Percentiles rank a stretch among this genome's conserved stretches.
These are phyloP conservation scores for Mamestra configurata DNA, from an alignment of 1,140 invertebrate species.

Conservation along the genomic window DNA sequence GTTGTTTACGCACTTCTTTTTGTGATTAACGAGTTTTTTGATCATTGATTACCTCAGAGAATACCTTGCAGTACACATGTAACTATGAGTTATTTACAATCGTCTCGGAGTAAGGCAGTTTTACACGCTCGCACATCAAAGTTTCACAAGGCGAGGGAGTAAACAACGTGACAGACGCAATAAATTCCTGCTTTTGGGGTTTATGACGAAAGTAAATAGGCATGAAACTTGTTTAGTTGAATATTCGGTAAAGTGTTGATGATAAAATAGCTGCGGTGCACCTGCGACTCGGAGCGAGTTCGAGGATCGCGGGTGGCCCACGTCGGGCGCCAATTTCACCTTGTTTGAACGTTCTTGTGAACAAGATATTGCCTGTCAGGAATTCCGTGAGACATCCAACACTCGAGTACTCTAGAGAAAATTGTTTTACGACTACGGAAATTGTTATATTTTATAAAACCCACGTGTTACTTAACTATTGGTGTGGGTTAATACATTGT, in stretches of 20 bases:
- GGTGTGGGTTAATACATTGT: neutral
- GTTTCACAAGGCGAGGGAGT: conserved; percentile 51
- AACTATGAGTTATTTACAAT: conserved; percentile 22
- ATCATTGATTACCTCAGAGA: conserved; percentile 47
- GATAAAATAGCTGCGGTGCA: conserved; percentile 77
- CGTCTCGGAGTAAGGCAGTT: conserved; percentile 2
- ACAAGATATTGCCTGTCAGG: conserved; percentile 71
- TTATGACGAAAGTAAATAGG: conserved; percentile 71
- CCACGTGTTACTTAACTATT: neutral
- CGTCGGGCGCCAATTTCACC: conserved; percentile 75
- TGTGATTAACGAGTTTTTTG: conserved; percentile 59
- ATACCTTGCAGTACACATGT: neutral
- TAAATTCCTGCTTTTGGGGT: conserved; percentile 65
- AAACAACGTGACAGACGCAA: conserved; percentile 53
- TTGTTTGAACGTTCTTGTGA: conserved; percentile 67
- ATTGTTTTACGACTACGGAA: conserved; percentile 54
- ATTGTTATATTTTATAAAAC: conserved; percentile 36
- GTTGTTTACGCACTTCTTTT: conserved; percentile 63
- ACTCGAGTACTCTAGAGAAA: conserved; percentile 60
- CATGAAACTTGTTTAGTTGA: conserved; percentile 72
- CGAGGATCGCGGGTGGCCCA: conserved; percentile 64
- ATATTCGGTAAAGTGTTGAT: conserved; percentile 76
- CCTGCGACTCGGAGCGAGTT: conserved; percentile 69
- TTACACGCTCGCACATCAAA: conserved; percentile 55
- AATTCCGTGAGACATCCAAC: conserved; percentile 65